Conservation (phyloP, 2,888 invertebrate genomes). For the Zygogramma bicolorata region DNA sequence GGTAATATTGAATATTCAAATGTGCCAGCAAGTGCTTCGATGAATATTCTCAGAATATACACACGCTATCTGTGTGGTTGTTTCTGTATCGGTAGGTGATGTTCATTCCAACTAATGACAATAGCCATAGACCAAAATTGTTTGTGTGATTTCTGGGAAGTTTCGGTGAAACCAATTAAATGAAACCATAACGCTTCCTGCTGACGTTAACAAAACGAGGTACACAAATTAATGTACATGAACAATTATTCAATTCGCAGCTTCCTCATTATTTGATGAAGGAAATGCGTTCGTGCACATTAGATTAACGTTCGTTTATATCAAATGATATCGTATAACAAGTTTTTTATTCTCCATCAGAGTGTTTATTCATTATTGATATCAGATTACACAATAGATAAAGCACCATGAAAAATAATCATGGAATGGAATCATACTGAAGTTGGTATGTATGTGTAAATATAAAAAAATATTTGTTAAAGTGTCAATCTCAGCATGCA, state of each 20-base stretch:
- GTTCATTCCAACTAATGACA: too few species aligned
- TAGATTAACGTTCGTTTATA: background rate
- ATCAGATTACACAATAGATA: background rate
- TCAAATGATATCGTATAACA: background rate
- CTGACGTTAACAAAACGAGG: background rate
- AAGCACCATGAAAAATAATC: background rate
- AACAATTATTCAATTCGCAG: background rate
- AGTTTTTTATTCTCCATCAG: background rate
- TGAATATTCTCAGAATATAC: too few species aligned
- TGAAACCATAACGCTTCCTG: background rate
- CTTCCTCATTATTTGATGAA: conserved; percentile 9
- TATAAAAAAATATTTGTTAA: background rate
- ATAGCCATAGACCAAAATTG: too few species aligned
- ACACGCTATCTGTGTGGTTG: too few species aligned
- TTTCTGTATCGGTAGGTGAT: too few species aligned
- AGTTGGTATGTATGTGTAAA: background rate
- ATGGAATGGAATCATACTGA: background rate
- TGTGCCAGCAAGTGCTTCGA: too few species aligned
- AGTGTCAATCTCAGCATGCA: background rate
- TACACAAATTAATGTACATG: background rate
- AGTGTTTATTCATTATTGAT: background rate
- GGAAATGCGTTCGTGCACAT: background rate
- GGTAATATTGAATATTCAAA: too few species aligned
- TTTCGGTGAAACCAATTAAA: too few species aligned
- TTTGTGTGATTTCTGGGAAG: too few species aligned